Evolutionary conservation across 1,140 invertebrate genomes (phyloP), one percentile per base, ranked within the genome.

Genomic region (Melipona quadrifasciata): DNA sequence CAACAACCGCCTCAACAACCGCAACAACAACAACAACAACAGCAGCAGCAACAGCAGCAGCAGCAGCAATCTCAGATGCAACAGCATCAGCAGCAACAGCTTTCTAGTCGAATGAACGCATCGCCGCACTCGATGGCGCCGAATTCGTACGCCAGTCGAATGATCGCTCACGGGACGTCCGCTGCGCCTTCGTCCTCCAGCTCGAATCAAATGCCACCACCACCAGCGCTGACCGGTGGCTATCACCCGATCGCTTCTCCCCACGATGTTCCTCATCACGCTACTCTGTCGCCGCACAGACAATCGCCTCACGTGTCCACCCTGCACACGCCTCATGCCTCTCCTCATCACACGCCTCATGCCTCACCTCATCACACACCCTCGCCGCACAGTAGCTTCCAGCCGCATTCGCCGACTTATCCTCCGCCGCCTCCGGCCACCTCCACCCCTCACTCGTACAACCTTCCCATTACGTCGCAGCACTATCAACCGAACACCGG

Each of bases 341-440:
- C 91, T 17, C 91, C 91, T 27, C 91, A 92, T 87, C 92, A 92
- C 65, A 85, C 92, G 11, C 92, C 2, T 93, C 93, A 14, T 72
- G 89, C 89, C 82, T 86, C 91, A 14, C 91, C 91, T 27, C 91
- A 92, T 87, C 92, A 92, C 65, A 85, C 92, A 8, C 92, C 2
- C 1, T 93, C 93, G 14, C 91, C 93, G 11, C 93, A 93, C 73
- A 91, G 75, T 55, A 91, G 89, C 65, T 94, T 93, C 80, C 93
- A 94, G 58, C 93, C 93, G 1, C 93, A 93, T 58, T 93, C 93
- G 31, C 93, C 93, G 39, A 92, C 94, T 6, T 95, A 95, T 78
- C 93, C 94, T 3, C 93, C 94, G 1, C 93, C 94, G 4, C 90
- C 92, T 0, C 82, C 85, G 10, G 72, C 87, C 2, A 78, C 87